Base-by-base conservation (phyloP, 1,140 invertebrate species). In the Chionoecetes opilio region DNA sequence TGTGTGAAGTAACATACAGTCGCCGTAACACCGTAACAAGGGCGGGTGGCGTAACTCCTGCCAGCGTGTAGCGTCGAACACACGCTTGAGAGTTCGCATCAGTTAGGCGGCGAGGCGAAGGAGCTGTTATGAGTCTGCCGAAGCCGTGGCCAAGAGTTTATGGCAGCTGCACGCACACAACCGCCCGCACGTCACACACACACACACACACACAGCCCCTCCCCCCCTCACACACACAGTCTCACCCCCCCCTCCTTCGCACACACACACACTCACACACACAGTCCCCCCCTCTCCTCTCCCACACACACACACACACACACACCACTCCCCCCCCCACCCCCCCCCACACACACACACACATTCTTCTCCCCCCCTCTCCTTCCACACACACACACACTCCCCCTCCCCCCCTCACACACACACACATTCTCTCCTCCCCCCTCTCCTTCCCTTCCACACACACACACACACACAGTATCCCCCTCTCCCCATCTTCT, bases 261-360 rank as follows among this genome's bases (percentile, higher is more conserved):
- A 82, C 63, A 82, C 63, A 82, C 63, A 82, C 63, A 82, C 63
- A 82, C n/a, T 38, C 63, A 92, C 63, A 92, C 63, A 92, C 35
- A 82, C 37, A 85, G 82, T 87, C 85, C n/a, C 85, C 85, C 63
- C 63, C 63, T 75, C 0, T n/a, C 8, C n/a, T 21, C 63, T 75
- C 53, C 46, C n/a, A 91, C 53, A 63, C 53, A 91, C 46, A 91
- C 46, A 91, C 46, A 88, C 86, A 88, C 86, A 88, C n/a, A 26
- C 32, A 32, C 32, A 29, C 32, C 2, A 5, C 2, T 32, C 2
- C 34, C 5, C 86, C 21, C 34, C n/a, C n/a, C 32, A n/a, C 32
- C 2, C 86, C 2, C 34, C 5, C 86, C 21, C 34, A 53, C 46
- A 53, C 46, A 53, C 46, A 53, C 46, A 53, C 46, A 53, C 11